Conservation (phyloP, 2,113 vertebrate species). For the Daubentonia madagascariensis region DNA sequence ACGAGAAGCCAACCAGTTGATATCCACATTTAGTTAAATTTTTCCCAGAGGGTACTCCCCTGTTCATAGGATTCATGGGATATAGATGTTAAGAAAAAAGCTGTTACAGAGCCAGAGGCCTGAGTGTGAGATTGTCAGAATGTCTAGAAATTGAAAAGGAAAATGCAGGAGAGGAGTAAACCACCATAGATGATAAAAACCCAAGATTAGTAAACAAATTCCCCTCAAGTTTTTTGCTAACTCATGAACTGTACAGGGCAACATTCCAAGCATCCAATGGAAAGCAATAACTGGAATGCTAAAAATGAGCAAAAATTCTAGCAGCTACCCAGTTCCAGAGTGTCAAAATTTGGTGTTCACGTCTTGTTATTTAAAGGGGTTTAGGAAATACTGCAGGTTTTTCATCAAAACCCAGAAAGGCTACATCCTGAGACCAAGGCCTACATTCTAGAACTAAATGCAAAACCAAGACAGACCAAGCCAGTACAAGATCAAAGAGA, state of each 20-base stretch:
- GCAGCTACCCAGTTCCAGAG: background rate
- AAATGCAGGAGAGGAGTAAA: background rate
- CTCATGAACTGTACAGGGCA: background rate
- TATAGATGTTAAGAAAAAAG: background rate
- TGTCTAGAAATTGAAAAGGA: background rate
- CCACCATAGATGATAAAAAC: background rate
- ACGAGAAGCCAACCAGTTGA: background rate
- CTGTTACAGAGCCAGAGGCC: background rate
- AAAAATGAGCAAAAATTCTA: background rate
- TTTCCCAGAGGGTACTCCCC: background rate
- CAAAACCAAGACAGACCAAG: background rate
- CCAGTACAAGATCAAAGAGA: background rate
- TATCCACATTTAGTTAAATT: background rate
- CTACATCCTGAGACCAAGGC: background rate
- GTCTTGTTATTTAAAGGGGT: background rate
- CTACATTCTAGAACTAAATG: background rate
- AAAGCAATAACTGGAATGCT: background rate
- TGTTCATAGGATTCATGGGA: background rate
- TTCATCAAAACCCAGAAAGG: background rate
- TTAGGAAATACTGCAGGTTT: background rate
- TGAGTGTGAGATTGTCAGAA: background rate
- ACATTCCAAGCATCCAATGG: background rate
- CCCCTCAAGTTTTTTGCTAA: background rate
- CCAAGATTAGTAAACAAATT: background rate
- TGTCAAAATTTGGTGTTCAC: background rate